Conservation (phyloP, 2,797 vertebrate genomes). For the Sarcophilus harrisii region DNA sequence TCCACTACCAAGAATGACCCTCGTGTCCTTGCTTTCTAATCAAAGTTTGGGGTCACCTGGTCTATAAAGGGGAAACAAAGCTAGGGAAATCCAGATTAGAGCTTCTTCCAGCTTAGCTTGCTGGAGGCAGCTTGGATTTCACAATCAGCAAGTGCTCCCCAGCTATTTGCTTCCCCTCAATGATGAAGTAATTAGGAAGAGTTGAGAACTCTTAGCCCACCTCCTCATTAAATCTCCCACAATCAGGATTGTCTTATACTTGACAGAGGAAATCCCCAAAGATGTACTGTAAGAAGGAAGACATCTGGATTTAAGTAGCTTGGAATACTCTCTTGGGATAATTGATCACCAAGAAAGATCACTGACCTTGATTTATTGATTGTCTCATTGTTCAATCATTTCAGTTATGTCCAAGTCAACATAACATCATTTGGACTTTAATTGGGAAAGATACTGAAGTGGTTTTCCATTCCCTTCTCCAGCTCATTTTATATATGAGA, state of each 20-base stretch:
- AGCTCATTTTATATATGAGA: too few relatives aligned
- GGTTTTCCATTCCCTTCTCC: too few relatives aligned
- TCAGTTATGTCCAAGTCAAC: too few relatives aligned
- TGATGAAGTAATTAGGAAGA: not conserved
- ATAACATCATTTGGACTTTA: too few relatives aligned
- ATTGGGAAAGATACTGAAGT: too few relatives aligned
- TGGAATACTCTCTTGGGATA: not conserved
- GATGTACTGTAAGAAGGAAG: not conserved
- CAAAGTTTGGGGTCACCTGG: not conserved
- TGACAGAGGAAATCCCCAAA: not conserved
- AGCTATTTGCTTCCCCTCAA: not conserved
- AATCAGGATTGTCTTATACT: not conserved
- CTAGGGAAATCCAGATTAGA: not conserved
- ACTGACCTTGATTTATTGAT: too few relatives aligned
- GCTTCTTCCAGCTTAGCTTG: not conserved
- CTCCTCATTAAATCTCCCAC: not conserved
- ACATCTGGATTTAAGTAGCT: not conserved
- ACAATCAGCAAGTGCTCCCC: not conserved
- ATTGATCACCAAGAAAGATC: not conserved
- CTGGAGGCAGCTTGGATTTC: not conserved
- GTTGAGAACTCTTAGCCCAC: not conserved
- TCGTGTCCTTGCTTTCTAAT: not conserved
- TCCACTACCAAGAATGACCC: not conserved
- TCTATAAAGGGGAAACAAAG: not conserved
- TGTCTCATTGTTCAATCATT: too few relatives aligned